These are phyloP conservation scores for Neocrepidodera transversa DNA, from an alignment of 2,888 invertebrate species.

Conservation along the genomic window DNA sequence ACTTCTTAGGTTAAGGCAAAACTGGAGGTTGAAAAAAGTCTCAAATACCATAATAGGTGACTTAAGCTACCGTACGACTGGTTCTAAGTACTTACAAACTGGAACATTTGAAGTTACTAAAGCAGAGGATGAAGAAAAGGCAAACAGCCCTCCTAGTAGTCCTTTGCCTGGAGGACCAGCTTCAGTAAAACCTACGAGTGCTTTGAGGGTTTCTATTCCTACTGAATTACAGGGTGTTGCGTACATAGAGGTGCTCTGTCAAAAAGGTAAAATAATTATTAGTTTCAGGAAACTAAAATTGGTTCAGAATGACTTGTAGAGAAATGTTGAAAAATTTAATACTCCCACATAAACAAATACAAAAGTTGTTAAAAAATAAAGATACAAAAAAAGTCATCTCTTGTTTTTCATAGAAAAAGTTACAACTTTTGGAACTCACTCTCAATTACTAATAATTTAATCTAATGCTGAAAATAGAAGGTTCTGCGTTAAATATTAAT, in stretches of 20 bases:
- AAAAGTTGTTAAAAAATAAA: too few relatives aligned
- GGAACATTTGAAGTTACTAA: constrained; percentile 80
- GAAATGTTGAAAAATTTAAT: too few relatives aligned
- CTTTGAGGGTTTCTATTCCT: constrained; percentile 89
- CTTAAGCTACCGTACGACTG: constrained; percentile 93
- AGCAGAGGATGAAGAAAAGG: constrained; percentile 78
- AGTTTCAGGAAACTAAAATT: too few relatives aligned
- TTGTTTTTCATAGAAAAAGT: too few relatives aligned
- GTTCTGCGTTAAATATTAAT: too few relatives aligned
- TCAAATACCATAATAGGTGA: constrained; percentile 95
- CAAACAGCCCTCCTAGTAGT: constrained; percentile 61
- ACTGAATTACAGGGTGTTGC: constrained; percentile 95
- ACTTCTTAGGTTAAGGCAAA: constrained; percentile 84
- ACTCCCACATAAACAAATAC: too few relatives aligned
- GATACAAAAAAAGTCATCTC: too few relatives aligned
- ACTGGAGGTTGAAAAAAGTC: constrained; percentile 96
- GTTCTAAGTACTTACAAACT: constrained; percentile 91
- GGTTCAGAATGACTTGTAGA: too few relatives aligned
- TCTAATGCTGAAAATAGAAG: too few relatives aligned
- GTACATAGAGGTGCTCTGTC: constrained; percentile 94
- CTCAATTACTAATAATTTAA: too few relatives aligned
- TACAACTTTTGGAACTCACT: too few relatives aligned
- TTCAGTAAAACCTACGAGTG: constrained; percentile 71
- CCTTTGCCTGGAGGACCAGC: constrained; percentile 57
- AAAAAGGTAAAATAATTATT: constrained; percentile 77